Conservation (phyloP, 2,113 vertebrate species). For the Argyrosomus japonicus region DNA sequence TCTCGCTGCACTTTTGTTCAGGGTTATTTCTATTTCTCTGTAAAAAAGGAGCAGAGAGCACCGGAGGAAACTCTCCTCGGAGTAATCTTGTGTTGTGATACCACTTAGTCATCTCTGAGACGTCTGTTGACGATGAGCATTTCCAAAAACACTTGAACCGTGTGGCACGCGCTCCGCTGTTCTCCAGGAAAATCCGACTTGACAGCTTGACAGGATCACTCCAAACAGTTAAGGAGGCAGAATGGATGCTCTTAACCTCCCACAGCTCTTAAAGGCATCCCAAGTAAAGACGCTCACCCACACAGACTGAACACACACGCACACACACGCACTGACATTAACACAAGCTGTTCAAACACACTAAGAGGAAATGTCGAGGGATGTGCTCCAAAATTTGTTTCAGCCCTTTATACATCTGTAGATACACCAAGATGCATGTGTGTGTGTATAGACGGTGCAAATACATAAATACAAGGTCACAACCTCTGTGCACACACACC, state of each 20-base stretch:
- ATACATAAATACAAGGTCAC: too few species aligned
- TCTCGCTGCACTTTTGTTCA: not conserved
- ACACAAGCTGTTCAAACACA: not conserved
- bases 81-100: constrained; percentile 31
- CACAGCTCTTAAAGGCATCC: constrained; percentile 49
- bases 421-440: too few species aligned
- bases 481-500: too few species aligned
- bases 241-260: constrained; percentile 69
- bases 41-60: not conserved
- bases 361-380: not conserved
- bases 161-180: constrained; percentile 20
- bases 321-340: not conserved
- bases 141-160: constrained; percentile 59
- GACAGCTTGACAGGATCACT: constrained; percentile 66
- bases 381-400: too few species aligned
- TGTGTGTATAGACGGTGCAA: too few species aligned
- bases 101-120: constrained; percentile 50
- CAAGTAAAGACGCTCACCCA: constrained; percentile 19
- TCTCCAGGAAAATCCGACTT: constrained; percentile 29
- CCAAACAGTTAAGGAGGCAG: constrained; percentile 59
- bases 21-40: not conserved
- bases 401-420: too few species aligned
- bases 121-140: constrained; percentile 43
- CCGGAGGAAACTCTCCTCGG: constrained; percentile 27
- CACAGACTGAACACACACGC: not conserved